Evolutionary conservation across 2,797 vertebrate genomes (phyloP).

Genomic region (Hapalemur alaotrensis): DNA sequence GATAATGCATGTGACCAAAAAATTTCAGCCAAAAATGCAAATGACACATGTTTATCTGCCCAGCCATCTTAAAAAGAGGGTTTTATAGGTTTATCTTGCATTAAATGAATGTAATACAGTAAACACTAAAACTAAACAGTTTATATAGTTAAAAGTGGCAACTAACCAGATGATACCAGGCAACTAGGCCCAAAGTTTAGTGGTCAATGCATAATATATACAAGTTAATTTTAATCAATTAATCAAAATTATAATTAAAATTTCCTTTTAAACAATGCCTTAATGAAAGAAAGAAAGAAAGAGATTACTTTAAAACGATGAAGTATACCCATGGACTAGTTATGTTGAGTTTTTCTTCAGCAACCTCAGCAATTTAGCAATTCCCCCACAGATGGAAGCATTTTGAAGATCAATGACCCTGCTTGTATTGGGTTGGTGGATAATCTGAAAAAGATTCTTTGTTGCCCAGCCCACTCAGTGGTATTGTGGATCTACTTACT

Average conservation of each 20-base stretch:
- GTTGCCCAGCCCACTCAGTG: accelerated
- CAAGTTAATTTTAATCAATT: background rate
- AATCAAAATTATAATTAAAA: background rate
- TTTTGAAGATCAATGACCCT: background rate
- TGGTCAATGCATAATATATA: background rate
- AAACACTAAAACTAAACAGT: background rate
- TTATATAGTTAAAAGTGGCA: background rate
- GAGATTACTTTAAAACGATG: background rate
- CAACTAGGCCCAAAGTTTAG: background rate
- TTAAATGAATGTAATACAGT: background rate
- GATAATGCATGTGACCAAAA: background rate
- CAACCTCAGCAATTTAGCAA: background rate
- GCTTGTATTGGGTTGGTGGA: accelerated
- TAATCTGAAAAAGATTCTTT: background rate
- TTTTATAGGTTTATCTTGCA: background rate
- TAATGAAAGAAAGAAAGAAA: background rate
- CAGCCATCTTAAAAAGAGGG: background rate
- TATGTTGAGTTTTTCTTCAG: background rate
- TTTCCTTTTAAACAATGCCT: background rate
- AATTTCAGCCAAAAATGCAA: background rate
- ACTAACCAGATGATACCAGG: too few species aligned
- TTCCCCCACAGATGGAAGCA: background rate
- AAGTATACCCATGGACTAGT: too few species aligned
- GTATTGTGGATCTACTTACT: accelerated
- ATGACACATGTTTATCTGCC: background rate